Base-by-base conservation (phyloP, 1,140 invertebrate species). In the Zaprionus lachaisei region DNA sequence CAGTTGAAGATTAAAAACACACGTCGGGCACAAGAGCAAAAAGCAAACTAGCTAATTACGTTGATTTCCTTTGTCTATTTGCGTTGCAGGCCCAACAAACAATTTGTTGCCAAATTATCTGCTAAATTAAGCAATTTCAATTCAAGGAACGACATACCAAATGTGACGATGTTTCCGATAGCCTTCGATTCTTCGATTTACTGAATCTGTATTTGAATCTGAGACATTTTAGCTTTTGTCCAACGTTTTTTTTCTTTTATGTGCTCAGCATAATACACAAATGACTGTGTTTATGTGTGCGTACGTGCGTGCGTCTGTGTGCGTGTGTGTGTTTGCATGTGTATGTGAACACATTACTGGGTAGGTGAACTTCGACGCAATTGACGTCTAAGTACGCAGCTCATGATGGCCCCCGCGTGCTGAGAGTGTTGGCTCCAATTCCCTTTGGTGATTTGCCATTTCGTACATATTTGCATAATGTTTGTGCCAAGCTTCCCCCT, bases 251-350 rank as follows among this genome's bases (percentile, higher is more conserved):
- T 65, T 65, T 22, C 20, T 72, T 58, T 71, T 63, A 56, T 71
- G 58, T 58, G 62, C 62, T 37, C 37, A 57, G 54, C 70, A 74
- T 41, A 84, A 71, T 61, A 55, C 77, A 81, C 77, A 76, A 76
- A 85, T 78, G 61, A 71, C 60, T 38, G 51, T 79, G 55, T 79
- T 75, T 76, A 80, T 72, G 62, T 79, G 72, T 80, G 71, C 54
- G 67, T 60, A 65, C 41, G 57, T 49, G 20, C 24, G 58, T 14
- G 65, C n/a, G 12, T 31, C 55, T 17, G 24, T 41, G 57, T 49
- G 20, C 24, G 58, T 14, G 65, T 22, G 12, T 31, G 65, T 17
- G 24, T n/a, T n/a, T n/a, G n/a, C n/a, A n/a, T 41, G 57, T 71
- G 49, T 57, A 17, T 38, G 68, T 26, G 22, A 20, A 20, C 20